These are phyloP conservation scores for Siphamia tubifer DNA, from an alignment of 2,113 vertebrate genomes.

Conservation along the genomic window DNA sequence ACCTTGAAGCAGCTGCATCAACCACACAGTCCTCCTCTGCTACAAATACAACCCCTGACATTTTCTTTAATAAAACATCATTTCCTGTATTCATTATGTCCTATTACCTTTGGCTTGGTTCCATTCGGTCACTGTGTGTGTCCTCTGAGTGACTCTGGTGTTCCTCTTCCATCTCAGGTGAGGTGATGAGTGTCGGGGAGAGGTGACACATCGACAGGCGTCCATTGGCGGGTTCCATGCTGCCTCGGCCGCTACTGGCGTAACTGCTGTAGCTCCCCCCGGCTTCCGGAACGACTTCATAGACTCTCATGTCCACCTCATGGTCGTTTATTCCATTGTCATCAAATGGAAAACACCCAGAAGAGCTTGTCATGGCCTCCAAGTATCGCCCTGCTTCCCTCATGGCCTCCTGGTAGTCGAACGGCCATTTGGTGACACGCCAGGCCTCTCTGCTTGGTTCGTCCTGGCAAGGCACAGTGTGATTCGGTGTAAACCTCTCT, in stretches of 20 bases:
- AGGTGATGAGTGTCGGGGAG: slow-evolving; percentile 60
- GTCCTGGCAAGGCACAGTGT: background rate
- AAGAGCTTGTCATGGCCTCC: background rate
- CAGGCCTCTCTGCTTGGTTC: slow-evolving; percentile 18
- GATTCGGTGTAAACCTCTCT: background rate
- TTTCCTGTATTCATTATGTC: background rate
- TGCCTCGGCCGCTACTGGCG: slow-evolving; percentile 81
- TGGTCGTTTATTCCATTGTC: background rate
- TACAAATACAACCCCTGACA: background rate
- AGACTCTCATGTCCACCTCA: slow-evolving; percentile 43
- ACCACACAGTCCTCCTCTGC: background rate
- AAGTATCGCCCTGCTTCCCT: background rate
- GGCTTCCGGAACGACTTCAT: slow-evolving; percentile 43
- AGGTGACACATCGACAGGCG: slow-evolving; percentile 68
- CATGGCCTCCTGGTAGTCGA: slow-evolving; percentile 17
- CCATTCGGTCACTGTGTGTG: slow-evolving; percentile 13
- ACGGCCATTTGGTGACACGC: slow-evolving; percentile 23
- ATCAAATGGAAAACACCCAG: background rate
- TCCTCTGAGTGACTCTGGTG: slow-evolving; percentile 30
- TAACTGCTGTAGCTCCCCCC: slow-evolving; percentile 78
- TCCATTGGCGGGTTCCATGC: slow-evolving; percentile 71
- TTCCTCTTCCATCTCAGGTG: slow-evolving; percentile 67
- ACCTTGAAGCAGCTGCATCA: background rate
- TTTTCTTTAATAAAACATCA: background rate
- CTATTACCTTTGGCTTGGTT: slow-evolving; percentile 61